Conservation (phyloP, 2,113 vertebrate species). For the Amphilophus citrinellus region DNA sequence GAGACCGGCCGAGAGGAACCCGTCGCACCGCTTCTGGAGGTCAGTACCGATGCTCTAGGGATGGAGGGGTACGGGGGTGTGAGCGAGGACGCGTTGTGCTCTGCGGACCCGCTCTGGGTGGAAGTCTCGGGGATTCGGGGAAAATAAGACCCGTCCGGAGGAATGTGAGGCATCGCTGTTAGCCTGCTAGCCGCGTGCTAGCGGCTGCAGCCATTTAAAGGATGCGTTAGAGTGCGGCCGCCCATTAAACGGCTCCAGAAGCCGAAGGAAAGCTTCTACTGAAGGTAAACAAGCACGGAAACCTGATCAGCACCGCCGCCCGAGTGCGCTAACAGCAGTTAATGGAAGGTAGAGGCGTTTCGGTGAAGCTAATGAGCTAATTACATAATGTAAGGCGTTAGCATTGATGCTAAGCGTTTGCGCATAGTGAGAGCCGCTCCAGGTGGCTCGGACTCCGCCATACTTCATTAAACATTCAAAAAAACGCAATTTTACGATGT, state of each 20-base stretch:
- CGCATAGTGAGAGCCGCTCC: background rate
- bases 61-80: rapidly evolving
- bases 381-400: conserved; percentile 35
- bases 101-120: background rate
- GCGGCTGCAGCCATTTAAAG: conserved; percentile 15
- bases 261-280: background rate
- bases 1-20: conserved; percentile 42
- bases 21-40: conserved; percentile 41
- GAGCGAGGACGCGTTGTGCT: rapidly evolving
- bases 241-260: background rate
- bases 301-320: background rate
- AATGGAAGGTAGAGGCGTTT: background rate
- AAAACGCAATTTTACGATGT: background rate
- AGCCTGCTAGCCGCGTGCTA: conserved; percentile 60
- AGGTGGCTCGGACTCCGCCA: no score
- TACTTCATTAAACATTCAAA: background rate
- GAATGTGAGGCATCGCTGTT: conserved; percentile 22
- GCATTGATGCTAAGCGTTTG: background rate
- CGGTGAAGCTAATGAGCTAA: conserved; percentile 54
- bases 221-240: background rate
- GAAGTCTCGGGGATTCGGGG: background rate
- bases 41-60: conserved; percentile 1
- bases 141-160: background rate
- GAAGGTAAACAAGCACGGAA: background rate
- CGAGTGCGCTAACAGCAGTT: conserved; percentile 6